A percentile compares a stretch with the other conserved stretches of the same genome.
Conservation (phyloP, 2,888 invertebrate genomes). For the Drosophila subsilvestris region DNA sequence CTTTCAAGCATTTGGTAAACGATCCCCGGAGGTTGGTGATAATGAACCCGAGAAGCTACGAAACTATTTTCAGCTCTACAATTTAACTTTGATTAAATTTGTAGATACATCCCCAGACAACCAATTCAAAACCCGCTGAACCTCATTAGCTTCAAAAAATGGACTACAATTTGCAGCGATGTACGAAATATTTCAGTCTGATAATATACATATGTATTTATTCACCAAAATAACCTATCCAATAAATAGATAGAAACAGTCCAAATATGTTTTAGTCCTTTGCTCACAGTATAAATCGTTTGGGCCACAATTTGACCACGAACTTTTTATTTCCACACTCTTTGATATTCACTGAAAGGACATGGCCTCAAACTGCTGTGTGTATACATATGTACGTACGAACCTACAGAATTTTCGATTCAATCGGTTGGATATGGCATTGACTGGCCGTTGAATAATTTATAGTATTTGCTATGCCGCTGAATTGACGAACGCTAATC, state of each 20-base stretch:
- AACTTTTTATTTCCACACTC: conserved; percentile 23
- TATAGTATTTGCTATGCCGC: conserved; percentile 34
- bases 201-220: too few relatives aligned
- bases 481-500: conserved; percentile 58
- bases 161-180: neutral
- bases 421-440: conserved; percentile 23
- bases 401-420: neutral
- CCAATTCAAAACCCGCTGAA: too few relatives aligned
- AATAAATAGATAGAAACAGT: neutral
- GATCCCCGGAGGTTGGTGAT: neutral
- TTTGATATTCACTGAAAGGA: conserved; percentile 25
- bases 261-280: neutral
- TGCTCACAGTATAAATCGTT: neutral
- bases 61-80: neutral
- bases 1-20: too few relatives aligned
- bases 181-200: neutral
- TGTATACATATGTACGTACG: too few relatives aligned
- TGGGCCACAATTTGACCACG: conserved; percentile 5
- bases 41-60: neutral
- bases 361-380: neutral
- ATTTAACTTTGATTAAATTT: neutral
- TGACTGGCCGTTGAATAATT: conserved; percentile 41
- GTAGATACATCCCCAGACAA: neutral
- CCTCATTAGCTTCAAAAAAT: too few relatives aligned
- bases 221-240: neutral